Percentiles rank a stretch among this genome's conserved stretches.
Evolutionary conservation across 2,888 invertebrate genomes (phyloP).

Genomic region (Coecobrya sp.): DNA sequence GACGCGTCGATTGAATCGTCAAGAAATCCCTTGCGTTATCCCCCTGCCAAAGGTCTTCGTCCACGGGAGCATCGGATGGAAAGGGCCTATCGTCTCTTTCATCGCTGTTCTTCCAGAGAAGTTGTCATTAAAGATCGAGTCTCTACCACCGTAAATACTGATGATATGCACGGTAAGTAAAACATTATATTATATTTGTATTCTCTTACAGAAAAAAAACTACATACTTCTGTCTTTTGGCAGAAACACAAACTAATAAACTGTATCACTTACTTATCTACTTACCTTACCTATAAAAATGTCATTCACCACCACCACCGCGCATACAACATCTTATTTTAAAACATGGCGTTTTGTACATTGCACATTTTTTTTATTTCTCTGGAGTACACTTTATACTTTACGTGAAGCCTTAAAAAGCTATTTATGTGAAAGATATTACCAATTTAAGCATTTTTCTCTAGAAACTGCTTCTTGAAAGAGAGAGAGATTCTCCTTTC

Average conservation of each 20-base stretch:
- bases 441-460: not conserved
- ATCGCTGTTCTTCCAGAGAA: conserved; percentile 82
- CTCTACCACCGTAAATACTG: conserved; percentile 79
- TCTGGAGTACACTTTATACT: too few relatives aligned
- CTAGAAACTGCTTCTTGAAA: conserved; percentile 45
- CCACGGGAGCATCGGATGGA: conserved; percentile 58
- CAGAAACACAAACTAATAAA: conserved; percentile 30
- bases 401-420: too few relatives aligned
- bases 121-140: conserved; percentile 82
- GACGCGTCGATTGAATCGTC: conserved; percentile 78
- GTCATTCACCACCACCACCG: conserved; percentile 7
- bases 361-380: conserved; percentile 19
- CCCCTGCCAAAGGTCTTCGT: conserved; percentile 30
- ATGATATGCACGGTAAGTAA: conserved; percentile 83
- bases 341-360: not conserved
- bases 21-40: conserved; percentile 52
- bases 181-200: not conserved
- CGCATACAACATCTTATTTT: not conserved
- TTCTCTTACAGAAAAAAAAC: too few relatives aligned
- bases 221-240: not conserved
- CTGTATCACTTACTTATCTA: conserved; percentile 57
- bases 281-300: not conserved
- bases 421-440: not conserved
- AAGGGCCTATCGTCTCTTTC: conserved; percentile 83
- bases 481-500: not conserved